These are phyloP conservation scores for Torymus auratus DNA, from an alignment of 2,888 invertebrate species.

Conservation along the genomic window DNA sequence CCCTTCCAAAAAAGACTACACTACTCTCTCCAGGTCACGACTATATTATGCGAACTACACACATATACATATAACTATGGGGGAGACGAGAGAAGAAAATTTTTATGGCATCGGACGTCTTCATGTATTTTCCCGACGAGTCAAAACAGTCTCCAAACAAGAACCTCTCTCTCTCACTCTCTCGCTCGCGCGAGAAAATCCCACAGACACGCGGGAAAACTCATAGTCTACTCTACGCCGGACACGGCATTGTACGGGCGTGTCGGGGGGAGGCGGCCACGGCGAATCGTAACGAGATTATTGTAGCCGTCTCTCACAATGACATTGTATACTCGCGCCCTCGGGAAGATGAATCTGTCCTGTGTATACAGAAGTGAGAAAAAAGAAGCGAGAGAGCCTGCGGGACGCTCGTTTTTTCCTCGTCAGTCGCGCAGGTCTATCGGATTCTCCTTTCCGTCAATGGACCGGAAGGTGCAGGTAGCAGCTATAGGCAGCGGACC, in stretches of 20 bases:
- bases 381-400: conserved; percentile 23
- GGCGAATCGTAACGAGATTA: conserved; percentile 73
- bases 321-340: neutral
- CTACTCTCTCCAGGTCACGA: neutral
- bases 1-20: no score
- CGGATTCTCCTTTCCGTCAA: conserved; percentile 55
- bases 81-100: conserved; percentile 19
- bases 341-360: conserved; percentile 48
- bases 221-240: neutral
- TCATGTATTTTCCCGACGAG: conserved; percentile 68
- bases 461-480: conserved; percentile 64
- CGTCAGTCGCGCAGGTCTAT: conserved; percentile 22
- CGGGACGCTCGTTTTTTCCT: conserved; percentile 53
- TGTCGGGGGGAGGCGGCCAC: no score
- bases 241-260: no score
- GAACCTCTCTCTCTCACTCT: conserved; percentile 2
- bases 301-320: conserved; percentile 68
- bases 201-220: conserved; percentile 62
- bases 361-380: conserved; percentile 6
- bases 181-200: conserved; percentile 62
- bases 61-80: no score
- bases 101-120: conserved; percentile 61
- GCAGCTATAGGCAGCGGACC: conserved; percentile 54
- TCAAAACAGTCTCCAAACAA: conserved; percentile 69
- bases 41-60: neutral